Evolutionary conservation across 1,140 invertebrate species (phyloP).

Genomic region (Brevipalpus yothersi): DNA sequence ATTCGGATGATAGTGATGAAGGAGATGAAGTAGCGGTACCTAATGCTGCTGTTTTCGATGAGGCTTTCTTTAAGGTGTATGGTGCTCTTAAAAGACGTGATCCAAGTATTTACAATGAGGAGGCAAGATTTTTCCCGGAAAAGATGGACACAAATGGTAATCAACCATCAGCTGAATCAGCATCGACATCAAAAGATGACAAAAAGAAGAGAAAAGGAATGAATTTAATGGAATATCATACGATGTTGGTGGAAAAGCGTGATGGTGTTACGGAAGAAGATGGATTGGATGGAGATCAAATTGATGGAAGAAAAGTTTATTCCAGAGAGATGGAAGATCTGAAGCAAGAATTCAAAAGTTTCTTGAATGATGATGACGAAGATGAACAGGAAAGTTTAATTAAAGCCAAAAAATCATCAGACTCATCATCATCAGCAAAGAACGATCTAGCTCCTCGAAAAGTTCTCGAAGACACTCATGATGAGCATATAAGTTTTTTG

Average conservation of each 20-base stretch:
- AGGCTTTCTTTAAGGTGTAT: slow-evolving; percentile 23
- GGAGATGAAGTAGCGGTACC: not conserved
- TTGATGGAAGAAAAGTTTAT: slow-evolving; percentile 2
- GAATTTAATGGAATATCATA: slow-evolving; percentile 25
- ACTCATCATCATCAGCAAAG: not conserved
- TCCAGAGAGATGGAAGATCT: slow-evolving; percentile 12
- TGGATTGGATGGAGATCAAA: not conserved
- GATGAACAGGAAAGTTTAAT: slow-evolving; percentile 10
- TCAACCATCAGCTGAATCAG: slow-evolving; percentile 15
- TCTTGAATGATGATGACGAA: slow-evolving; percentile 10
- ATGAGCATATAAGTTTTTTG: slow-evolving; percentile 29
- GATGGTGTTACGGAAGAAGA: slow-evolving; percentile 16
- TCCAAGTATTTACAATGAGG: slow-evolving; percentile 25
- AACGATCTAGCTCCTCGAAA: not conserved
- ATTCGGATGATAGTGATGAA: not conserved
- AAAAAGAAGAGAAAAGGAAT: slow-evolving; percentile 20
- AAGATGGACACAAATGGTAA: slow-evolving; percentile 1
- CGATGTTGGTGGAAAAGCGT: slow-evolving; percentile 23
- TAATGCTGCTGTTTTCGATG: slow-evolving; percentile 15
- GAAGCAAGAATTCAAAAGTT: slow-evolving; percentile 11
- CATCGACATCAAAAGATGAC: slow-evolving; percentile 1
- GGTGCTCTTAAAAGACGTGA: slow-evolving; percentile 26
- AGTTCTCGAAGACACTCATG: slow-evolving; percentile 6
- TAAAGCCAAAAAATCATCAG: not conserved
- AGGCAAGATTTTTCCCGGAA: slow-evolving; percentile 18